Evolutionary conservation across 2,888 invertebrate genomes (phyloP).

Genomic region (Ischnura elegans): DNA sequence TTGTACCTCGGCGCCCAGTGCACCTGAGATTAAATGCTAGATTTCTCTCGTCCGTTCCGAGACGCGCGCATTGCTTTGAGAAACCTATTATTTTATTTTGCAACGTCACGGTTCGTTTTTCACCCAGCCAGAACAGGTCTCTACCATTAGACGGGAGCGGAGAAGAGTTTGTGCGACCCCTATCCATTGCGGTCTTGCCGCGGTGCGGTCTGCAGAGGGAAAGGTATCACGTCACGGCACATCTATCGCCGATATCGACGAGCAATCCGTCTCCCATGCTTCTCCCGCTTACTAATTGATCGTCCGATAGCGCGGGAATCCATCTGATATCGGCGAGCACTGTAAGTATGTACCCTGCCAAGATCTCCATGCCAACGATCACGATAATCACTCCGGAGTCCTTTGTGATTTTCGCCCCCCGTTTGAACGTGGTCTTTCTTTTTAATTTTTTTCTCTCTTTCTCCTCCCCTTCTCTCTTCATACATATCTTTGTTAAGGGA

Average conservation of each 20-base stretch:
- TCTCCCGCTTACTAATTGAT: constrained; percentile 8
- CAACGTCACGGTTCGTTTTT: neutral
- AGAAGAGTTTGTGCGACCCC: neutral
- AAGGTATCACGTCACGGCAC: neutral
- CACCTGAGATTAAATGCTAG: no score
- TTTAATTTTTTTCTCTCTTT: neutral
- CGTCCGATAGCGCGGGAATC: neutral
- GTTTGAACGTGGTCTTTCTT: neutral
- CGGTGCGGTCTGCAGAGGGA: neutral
- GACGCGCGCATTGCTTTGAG: no score
- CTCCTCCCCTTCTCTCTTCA: no score
- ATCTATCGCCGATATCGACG: constrained; percentile 7
- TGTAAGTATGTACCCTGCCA: neutral
- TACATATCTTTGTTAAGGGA: no score
- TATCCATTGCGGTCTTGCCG: neutral
- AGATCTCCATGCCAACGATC: neutral
- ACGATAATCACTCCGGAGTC: neutral
- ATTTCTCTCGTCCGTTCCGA: no score
- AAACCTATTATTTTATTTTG: no score
- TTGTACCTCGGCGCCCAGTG: no score
- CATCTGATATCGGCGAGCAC: neutral
- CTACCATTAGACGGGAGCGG: neutral
- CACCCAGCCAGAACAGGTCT: no score
- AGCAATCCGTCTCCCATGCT: neutral
- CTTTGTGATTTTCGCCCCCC: neutral